phyloP scores from a whole-genome alignment of 2,888 invertebrate genomes.

The Oxycera nigricornis region DNA sequence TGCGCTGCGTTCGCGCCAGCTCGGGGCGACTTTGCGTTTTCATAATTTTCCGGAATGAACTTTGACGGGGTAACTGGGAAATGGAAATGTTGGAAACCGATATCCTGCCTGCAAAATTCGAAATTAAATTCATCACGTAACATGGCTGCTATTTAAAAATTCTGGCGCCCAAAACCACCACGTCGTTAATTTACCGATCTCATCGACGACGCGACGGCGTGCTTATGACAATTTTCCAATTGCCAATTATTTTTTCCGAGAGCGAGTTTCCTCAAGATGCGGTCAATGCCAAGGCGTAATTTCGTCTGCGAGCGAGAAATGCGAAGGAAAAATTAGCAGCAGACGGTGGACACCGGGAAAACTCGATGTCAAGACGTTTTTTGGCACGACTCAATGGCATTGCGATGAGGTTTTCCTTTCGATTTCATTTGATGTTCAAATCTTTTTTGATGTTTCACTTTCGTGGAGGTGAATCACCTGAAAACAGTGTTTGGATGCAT shows the following conservation, averaged over 20 bases:
- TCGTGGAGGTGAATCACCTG: background rate
- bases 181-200: background rate
- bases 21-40: background rate
- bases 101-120: too few species aligned
- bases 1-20: background rate
- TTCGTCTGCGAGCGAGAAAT: background rate
- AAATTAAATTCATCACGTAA: too few species aligned
- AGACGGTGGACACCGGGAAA: background rate
- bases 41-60: too few species aligned
- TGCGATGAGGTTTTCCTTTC: constrained; percentile 5
- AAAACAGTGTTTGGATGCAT: background rate
- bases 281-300: constrained; percentile 15
- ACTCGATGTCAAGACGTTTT: background rate
- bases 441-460: background rate
- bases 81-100: too few species aligned
- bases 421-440: background rate
- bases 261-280: background rate
- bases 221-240: background rate
- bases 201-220: background rate
- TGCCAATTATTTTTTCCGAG: background rate
- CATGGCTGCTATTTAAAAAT: background rate
- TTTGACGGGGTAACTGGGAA: too few species aligned
- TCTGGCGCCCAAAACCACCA: background rate
- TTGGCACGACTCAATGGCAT: background rate
- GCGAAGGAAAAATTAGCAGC: background rate